Evolutionary conservation across 2,888 invertebrate genomes (phyloP).

Genomic region (Macroteleia sp.): DNA sequence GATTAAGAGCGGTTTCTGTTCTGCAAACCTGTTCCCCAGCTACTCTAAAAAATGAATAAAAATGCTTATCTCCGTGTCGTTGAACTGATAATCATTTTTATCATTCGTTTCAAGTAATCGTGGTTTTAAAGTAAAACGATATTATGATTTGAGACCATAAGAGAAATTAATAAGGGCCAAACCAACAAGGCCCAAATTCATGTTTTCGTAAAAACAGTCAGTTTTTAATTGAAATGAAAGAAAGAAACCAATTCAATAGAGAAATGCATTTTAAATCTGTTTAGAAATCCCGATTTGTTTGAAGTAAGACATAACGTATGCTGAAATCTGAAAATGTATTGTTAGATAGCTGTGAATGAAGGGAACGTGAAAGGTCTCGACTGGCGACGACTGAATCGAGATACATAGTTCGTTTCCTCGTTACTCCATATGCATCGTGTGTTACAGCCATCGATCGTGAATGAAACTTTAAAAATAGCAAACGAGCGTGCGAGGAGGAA

Average conservation of each 20-base stretch:
- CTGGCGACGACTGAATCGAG: constrained; percentile 33
- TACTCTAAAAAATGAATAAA: constrained; percentile 2
- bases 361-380: constrained; percentile 69
- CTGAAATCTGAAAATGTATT: constrained; percentile 53
- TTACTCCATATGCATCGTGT: constrained; percentile 63
- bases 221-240: too few species aligned
- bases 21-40: constrained; percentile 29
- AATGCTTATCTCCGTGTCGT: neutral
- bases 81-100: constrained; percentile 26
- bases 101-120: too few species aligned
- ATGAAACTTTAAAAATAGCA: constrained; percentile 63
- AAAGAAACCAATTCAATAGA: too few species aligned
- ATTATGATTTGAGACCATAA: too few species aligned
- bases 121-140: too few species aligned
- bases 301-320: constrained; percentile 16
- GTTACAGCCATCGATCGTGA: constrained; percentile 68
- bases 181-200: too few species aligned
- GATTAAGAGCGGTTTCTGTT: constrained; percentile 34
- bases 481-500: constrained; percentile 6
- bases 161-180: too few species aligned
- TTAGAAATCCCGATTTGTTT: constrained; percentile 9
- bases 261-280: neutral
- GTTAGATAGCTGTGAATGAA: constrained; percentile 65
- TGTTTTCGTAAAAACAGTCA: too few species aligned
- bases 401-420: constrained; percentile 64